These are phyloP conservation scores for Hydrolagus affinis DNA, from an alignment of 2,113 vertebrate genomes.

Conservation along the genomic window DNA sequence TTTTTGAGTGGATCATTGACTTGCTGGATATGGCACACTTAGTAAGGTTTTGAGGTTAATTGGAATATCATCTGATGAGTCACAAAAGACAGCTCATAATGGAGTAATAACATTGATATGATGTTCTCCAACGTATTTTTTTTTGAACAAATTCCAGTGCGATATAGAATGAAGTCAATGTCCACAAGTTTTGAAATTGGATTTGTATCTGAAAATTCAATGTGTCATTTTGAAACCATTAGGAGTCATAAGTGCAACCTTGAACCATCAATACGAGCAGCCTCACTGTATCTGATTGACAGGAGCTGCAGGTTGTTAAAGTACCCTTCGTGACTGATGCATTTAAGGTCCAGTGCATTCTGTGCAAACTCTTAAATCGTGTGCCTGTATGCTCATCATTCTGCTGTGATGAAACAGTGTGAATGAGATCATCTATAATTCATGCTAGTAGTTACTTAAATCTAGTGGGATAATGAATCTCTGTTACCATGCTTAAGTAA, in stretches of 20 bases:
- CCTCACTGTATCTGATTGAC: background rate
- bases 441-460: background rate
- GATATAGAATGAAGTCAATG: background rate
- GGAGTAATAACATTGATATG: background rate
- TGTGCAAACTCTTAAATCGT: background rate
- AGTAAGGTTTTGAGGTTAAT: background rate
- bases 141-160: background rate
- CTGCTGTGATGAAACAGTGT: background rate
- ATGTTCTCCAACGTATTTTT: background rate
- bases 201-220: background rate
- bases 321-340: background rate
- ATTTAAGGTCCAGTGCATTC: background rate
- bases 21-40: background rate
- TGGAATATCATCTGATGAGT: background rate
- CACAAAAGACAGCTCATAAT: background rate
- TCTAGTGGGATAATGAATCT: background rate
- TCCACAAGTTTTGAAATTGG: background rate
- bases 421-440: background rate
- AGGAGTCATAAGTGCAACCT: background rate
- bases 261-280: background rate
- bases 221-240: background rate
- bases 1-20: background rate
- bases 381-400: background rate
- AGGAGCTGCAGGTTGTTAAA: background rate
- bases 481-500: background rate